Base-by-base conservation (phyloP, 92 coral and sea anemone species). In the Actinostola sp. region DNA sequence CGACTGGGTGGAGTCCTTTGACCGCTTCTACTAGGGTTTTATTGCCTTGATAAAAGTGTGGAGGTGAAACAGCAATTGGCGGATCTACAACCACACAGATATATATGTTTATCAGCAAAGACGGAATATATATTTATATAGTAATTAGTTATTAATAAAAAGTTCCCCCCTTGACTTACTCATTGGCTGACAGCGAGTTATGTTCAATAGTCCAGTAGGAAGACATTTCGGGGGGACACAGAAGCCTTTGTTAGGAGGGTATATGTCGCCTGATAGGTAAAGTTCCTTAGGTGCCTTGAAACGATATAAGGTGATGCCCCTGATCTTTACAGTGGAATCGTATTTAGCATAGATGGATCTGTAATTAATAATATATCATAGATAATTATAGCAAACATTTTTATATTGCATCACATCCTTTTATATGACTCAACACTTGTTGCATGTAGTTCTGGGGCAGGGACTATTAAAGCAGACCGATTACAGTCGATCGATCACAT, bases 21-120 rank as follows among this genome's bases (percentile, higher is more conserved):
- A 90, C 92, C 34, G 89, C 79, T 49, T 82, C 21, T 11, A 88
- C 56, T 41, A 93, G 64, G 3, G 89, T 72, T 12, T 56, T 54
- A 74, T 93, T 77, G 27, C 97, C 80, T 79, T 87, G 86, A 76
- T 88, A 93, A 75, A 93, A 93, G 67, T 93, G 98, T 19, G 98
- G 98, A 6, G 92, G 97, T 0, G 98, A 93, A 15, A 85, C 42
- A 10, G 84, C 97, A 7, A 93, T 51, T 0, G 98, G 97, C 1
- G 98, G 93, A 72, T 93, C 98, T 93, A 64, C 16, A 57, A 43
- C 78, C 20, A 55, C 34, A 39, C 16, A 29, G 23, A 62, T 24
- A 45, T 29, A n/a, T n/a, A n/a, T n/a, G n/a, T 44, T 32, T 34
- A n/a, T 15, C 4, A 36, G 42, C 4, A 36, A 36, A 36, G 6